Base-by-base conservation (phyloP, 2,797 vertebrate species). In the Danio choprae region DNA sequence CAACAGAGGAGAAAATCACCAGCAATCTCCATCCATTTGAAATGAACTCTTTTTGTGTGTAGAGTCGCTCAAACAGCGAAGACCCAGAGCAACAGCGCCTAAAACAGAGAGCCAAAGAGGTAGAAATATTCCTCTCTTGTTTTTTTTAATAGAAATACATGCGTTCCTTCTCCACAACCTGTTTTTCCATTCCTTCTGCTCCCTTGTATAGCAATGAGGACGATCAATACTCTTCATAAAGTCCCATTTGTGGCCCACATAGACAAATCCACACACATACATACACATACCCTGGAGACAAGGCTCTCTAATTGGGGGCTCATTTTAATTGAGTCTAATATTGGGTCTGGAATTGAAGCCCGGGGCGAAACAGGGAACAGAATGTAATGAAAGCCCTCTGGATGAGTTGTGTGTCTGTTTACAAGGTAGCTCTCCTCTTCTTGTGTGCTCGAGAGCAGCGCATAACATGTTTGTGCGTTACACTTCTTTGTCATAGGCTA, bases 81-180 rank as follows among this genome's bases (percentile, higher is more conserved):
- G 96, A 98, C 89, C 96, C 96, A 76, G 95, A 96, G 84, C 95
- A 95, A 84, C 92, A 96, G 90, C 93, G 93, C 88, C 94, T 99
- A 84, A 97, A 95, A 92, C 97, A 98, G 90, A 96, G 93, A 89
- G 97, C 95, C 6, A 99, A 96, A 95, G 96, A 98, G 96, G 97
- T 98, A 91, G 73, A 88, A 13, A 9, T 38, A 18, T 48, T 10
- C 41, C 12, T 82, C 12, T 83, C 11, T 67, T 18, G 68, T 8
- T 78, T 63, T 60, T 58, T 68, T 46, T 18, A 82, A 50, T 13
- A 69, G 59, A 36, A 58, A 73, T 43, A 58, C 40, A 56, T 69
- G 18, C 7, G 16, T 69, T 10, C 9, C 55, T 22, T 5, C 68
- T 81, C 40, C 70, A 56, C 55, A 62, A 75, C 65, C 92, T 94